Evolutionary conservation across 2,888 invertebrate species (phyloP), one percentile per base, ranked within the genome.

Genomic region (Tholera decimalis): DNA sequence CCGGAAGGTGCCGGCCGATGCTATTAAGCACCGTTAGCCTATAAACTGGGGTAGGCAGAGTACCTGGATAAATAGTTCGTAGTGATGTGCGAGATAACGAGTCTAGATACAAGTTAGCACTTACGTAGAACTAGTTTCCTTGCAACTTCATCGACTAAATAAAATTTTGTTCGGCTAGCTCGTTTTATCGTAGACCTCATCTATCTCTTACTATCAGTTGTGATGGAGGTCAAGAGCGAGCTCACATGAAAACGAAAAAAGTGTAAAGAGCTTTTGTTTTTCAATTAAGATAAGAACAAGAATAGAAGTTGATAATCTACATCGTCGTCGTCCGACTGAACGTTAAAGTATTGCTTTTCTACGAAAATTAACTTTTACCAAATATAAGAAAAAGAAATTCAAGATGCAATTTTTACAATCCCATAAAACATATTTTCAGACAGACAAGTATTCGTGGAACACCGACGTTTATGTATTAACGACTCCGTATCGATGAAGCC

Each of bases 1-100:
- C 46, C 79, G 78, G 82, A 82, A 66, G 65, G 43, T 22, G 41
- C 44, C 43, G 11, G 18, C 51, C 22, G 54, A 44, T 62, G 39
- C 46, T 49, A 63, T 53, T 59, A 28, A 35, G 61, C 30, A 65
- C 79, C 74, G 73, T 54, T 78, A 64, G 37, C 22, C 18, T 22
- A 33, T 50, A 39, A 63, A 43, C 53, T 57, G 30, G 62, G 28
- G 47, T 51, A 43, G 41, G 63, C 41, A 53, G 73, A 49, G 47
- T 20, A 26, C 55, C 24, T 11, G n/a, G 20, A 11, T 62, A 39
- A 56, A 71, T 60, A 57, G 20, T 39, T 30, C 26, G 13, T 6
- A 37, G 39, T 33, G 33, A 49, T 53, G 39, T 26, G 5, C n/a
- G 22, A 53, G 55, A 56, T 56, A 50, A 57, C 53, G 43, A n/a